Evolutionary conservation across 2,797 vertebrate genomes (phyloP), one percentile per base, ranked within the genome.

Genomic region (Enteromius viviparus): DNA sequence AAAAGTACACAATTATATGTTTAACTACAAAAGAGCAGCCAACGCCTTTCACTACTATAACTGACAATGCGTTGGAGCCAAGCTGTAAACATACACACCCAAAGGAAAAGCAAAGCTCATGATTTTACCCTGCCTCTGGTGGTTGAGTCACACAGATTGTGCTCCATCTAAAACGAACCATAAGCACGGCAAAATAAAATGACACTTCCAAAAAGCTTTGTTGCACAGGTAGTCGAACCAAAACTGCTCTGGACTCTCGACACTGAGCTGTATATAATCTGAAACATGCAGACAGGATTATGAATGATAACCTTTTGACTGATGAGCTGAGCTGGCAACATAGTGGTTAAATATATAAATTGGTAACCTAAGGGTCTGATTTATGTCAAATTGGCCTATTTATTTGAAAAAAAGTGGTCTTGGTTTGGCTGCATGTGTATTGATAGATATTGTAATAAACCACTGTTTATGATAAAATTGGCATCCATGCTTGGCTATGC

Each of bases 1-100:
- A 83, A 70, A 87, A 85, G 83, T 89, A 21, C 88, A 90, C 84
- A 89, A 92, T 91, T 91, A 91, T 53, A 83, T 42, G 82, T 88
- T 86, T 81, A 84, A 76, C 69, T 85, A 87, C 81, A 87, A 82
- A 71, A 82, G 83, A 77, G 58, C 76, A 66, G 86, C 78, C 84
- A 79, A 86, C 86, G 87, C 86, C 89, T 89, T 88, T 75, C 87
- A 85, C 89, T 85, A 75, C 83, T 65, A 75, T 76, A 64, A 81
- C 84, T 80, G 55, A 79, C 82, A 55, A 76, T 68, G 74, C 65
- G 65, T 69, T 74, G 37, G 53, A 78, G 86, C 85, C 55, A 78
- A 82, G 87, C 70, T 68, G 55, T 79, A 88, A 88, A 87, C 82
- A 87, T 15, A 70, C 65, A 71, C 81, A 83, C 81, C 81, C 81